phyloP scores from a whole-genome alignment of 2,888 invertebrate species.

The Amblyteles armatorius region DNA sequence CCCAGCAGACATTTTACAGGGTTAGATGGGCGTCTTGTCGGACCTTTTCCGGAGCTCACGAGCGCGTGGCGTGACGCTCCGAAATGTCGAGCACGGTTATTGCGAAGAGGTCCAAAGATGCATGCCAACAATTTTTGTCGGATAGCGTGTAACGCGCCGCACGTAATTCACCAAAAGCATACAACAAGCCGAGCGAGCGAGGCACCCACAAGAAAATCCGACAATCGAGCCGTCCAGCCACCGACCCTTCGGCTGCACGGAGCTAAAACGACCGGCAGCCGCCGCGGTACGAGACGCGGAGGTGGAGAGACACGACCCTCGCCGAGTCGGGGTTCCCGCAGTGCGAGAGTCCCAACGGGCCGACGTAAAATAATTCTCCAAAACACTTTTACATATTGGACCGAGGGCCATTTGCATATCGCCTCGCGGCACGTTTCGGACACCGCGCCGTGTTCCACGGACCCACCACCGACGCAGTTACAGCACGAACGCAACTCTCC shows the following conservation, averaged over 20 bases:
- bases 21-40: too few relatives aligned
- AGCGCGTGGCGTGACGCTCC: too few relatives aligned
- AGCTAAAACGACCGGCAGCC: slow-evolving; percentile 3
- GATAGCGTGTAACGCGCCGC: background rate
- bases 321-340: slow-evolving; percentile 46
- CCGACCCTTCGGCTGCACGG: slow-evolving; percentile 16
- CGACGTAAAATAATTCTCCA: slow-evolving; percentile 71
- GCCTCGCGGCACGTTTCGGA: slow-evolving; percentile 68
- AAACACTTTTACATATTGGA: slow-evolving; percentile 73
- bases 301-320: slow-evolving; percentile 46
- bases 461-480: slow-evolving; percentile 52
- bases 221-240: slow-evolving; percentile 21
- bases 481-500: slow-evolving; percentile 56
- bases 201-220: background rate
- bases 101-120: background rate
- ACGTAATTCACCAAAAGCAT: background rate
- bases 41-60: too few relatives aligned
- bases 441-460: slow-evolving; percentile 56
- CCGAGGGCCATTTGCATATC: slow-evolving; percentile 70
- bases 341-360: slow-evolving; percentile 64
- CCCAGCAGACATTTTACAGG: background rate
- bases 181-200: background rate
- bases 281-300: slow-evolving; percentile 33
- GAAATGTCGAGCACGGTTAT: background rate
- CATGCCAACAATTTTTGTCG: background rate